phyloP scores from a whole-genome alignment of 2,113 vertebrate species.

The Sula dactylatra region DNA sequence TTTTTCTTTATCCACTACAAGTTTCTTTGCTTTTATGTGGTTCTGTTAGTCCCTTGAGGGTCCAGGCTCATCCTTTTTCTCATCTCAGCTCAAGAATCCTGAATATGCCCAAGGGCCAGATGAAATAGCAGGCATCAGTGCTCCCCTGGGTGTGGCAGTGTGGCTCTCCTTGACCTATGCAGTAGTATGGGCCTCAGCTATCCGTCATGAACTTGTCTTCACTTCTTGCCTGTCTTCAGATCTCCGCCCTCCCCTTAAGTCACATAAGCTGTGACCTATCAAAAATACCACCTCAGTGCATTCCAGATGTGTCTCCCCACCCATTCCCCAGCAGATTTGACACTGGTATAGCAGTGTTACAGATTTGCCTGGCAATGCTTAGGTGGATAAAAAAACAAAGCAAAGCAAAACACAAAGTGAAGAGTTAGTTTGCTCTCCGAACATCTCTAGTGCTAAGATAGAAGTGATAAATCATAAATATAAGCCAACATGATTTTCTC shows the following conservation, averaged over 20 bases:
- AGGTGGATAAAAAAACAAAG: background rate
- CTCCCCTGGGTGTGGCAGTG: background rate
- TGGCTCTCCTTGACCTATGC: background rate
- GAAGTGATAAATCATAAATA: conserved; percentile 65
- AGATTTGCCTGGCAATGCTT: background rate
- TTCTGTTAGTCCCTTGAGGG: background rate
- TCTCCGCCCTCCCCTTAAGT: background rate
- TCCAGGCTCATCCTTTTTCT: background rate
- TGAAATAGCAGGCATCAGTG: background rate
- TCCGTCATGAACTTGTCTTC: background rate
- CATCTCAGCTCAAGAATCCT: background rate
- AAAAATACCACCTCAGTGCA: background rate
- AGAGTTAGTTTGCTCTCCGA: conserved; percentile 18
- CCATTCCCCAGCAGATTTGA: background rate
- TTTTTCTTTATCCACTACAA: background rate
- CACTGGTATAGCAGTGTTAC: background rate
- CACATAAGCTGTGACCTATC: background rate
- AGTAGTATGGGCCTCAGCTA: background rate
- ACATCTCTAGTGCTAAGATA: conserved; percentile 40
- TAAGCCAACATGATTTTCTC: conserved; percentile 60
- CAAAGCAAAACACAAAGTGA: background rate
- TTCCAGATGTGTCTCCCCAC: background rate
- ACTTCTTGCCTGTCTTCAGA: background rate
- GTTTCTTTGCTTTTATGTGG: background rate
- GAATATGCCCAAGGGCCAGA: background rate